Conservation (phyloP, 2,113 vertebrate genomes). For the Lontra canadensis region DNA sequence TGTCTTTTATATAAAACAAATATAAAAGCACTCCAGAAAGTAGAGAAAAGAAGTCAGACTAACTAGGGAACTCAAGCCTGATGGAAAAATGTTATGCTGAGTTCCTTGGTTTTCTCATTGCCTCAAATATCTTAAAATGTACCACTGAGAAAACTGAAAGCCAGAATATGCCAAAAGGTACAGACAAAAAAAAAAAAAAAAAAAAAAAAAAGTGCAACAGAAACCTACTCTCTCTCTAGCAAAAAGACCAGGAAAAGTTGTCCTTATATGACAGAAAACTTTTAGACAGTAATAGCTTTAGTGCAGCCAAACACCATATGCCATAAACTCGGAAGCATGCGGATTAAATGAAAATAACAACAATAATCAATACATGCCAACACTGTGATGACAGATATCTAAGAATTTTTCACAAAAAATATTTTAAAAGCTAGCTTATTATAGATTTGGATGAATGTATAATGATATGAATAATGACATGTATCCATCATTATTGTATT, state of each 20-base stretch:
- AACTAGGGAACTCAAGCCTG: background rate
- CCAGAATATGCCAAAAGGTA: background rate
- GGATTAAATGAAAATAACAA: background rate
- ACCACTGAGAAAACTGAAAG: background rate
- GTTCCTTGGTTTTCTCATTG: background rate
- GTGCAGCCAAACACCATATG: background rate
- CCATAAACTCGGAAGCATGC: background rate
- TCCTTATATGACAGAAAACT: background rate
- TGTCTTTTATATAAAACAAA: background rate
- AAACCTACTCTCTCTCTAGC: background rate
- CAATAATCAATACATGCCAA: background rate
- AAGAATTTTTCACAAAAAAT: background rate
- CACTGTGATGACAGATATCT: background rate
- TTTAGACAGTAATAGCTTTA: background rate
- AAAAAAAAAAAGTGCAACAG: background rate
- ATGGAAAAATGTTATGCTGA: background rate
- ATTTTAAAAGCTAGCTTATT: background rate
- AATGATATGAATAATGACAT: background rate
- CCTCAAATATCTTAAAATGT: background rate
- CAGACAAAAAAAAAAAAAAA: background rate
- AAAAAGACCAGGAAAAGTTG: background rate
- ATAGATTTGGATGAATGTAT: background rate
- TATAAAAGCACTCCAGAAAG: background rate
- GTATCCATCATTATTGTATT: background rate
- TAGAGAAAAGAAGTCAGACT: background rate